A percentile compares a stretch with the other conserved stretches of the same genome.
Conservation (phyloP, 2,888 invertebrate genomes). For the Rutpela maculata region DNA sequence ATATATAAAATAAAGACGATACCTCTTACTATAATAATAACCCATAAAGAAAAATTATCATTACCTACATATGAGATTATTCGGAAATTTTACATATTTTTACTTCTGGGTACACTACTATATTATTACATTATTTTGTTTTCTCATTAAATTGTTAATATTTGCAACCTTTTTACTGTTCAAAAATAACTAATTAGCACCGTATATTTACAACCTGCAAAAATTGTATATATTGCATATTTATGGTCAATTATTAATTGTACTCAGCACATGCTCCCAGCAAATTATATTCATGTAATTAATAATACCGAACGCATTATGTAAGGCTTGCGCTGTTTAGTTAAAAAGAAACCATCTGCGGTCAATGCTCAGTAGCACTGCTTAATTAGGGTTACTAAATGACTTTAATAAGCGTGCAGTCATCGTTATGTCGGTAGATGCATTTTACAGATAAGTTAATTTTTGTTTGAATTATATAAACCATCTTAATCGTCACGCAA, state of each 20-base stretch:
- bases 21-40: no score
- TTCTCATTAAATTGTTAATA: no score
- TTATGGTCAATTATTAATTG: not conserved
- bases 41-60: no score
- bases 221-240: not conserved
- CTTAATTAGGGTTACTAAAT: conserved; percentile 51
- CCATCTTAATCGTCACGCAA: conserved; percentile 9
- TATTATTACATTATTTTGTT: no score
- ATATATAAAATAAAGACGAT: no score
- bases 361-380: conserved; percentile 41
- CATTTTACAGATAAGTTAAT: conserved; percentile 16
- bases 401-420: conserved; percentile 49
- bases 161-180: no score
- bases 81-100: no score
- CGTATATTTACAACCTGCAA: not conserved
- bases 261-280: not conserved
- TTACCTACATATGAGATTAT: no score
- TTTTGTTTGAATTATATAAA: conserved; percentile 20
- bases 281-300: not conserved
- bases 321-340: conserved; percentile 6
- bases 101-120: no score
- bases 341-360: conserved; percentile 37
- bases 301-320: not conserved
- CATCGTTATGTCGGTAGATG: conserved; percentile 37
- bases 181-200: no score